These are phyloP conservation scores for Bombylius major DNA, from an alignment of 2,888 invertebrate genomes.

Conservation along the genomic window DNA sequence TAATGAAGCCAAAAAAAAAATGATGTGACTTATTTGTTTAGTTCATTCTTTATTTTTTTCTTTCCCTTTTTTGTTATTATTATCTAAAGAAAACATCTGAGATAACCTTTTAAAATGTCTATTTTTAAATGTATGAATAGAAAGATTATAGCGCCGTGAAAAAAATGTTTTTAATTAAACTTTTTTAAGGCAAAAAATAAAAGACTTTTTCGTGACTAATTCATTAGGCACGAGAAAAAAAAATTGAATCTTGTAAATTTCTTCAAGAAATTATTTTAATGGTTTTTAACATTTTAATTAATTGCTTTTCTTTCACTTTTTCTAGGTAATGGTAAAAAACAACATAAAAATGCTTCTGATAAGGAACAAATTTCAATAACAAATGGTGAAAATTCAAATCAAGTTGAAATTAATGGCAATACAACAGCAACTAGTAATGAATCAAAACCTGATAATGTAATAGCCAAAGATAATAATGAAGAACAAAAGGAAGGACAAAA, in stretches of 20 bases:
- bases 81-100: not conserved
- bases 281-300: too few species aligned
- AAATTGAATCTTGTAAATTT: not conserved
- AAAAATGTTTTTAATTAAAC: too few species aligned
- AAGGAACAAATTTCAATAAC: slow-evolving; percentile 1
- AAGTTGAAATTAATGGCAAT: not conserved
- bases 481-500: not conserved
- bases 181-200: too few species aligned
- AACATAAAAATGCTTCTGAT: slow-evolving; percentile 8
- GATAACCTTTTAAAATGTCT: not conserved
- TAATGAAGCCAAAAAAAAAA: too few species aligned
- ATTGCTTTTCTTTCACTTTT: not conserved
- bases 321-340: not conserved
- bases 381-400: not conserved
- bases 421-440: not conserved
- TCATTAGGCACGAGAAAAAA: not conserved
- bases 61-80: too few species aligned
- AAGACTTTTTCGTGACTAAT: too few species aligned
- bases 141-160: too few species aligned
- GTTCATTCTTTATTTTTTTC: too few species aligned
- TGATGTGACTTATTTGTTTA: too few species aligned
- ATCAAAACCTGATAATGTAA: not conserved
- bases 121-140: not conserved
- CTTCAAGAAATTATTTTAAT: not conserved
- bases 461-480: too few species aligned